Base-by-base conservation (phyloP, 2,113 vertebrate genomes). In the Clarias batrachus region DNA sequence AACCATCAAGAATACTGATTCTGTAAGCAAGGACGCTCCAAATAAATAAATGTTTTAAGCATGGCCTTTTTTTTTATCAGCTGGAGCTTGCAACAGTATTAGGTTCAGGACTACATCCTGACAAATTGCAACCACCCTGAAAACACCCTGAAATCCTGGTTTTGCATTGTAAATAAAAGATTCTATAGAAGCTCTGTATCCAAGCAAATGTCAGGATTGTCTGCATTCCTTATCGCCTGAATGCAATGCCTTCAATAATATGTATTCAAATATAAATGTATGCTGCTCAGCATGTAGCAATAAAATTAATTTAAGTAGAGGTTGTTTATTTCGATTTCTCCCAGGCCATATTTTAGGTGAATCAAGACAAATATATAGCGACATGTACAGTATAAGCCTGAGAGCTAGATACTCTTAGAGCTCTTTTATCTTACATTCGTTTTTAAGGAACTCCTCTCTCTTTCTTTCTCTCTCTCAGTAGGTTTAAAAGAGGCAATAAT, bases 401-500 rank as follows among this genome's bases (percentile, higher is more conserved):
- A 41, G 3, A 81, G 79, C 12, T 62, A 41, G 60, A 83, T 1
- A 82, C 48, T n/a, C 60, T 82, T 62, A 25, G 6, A 54, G n/a
- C 37, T 52, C 41, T 76, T 76, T 76, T 52, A 76, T 76, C 41
- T 13, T 54, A 54, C 1, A 1, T 10, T 12, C 37, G 33, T 81
- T 81, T 63, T 81, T 52, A 12, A 27, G 25, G 6, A 71, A 62
- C 54, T 73, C 60, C 48, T 41, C 48, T 56, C 6, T 73, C 68
- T 30, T 11, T 78, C 33, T 37, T 2, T 37, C 33, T 37, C 41
- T 41, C 41, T 73, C 68, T 30, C 17, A 71, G 9, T 30, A 85
- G 71, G 60, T 77, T 82, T 52, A 23, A 73, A 73, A 85, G 60
- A 76, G 23, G 56, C 74, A 82, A 74, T 81, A 74, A 89, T 74